phyloP scores from a whole-genome alignment of 2,888 invertebrate genomes.

The Eurytoma adleriae region DNA sequence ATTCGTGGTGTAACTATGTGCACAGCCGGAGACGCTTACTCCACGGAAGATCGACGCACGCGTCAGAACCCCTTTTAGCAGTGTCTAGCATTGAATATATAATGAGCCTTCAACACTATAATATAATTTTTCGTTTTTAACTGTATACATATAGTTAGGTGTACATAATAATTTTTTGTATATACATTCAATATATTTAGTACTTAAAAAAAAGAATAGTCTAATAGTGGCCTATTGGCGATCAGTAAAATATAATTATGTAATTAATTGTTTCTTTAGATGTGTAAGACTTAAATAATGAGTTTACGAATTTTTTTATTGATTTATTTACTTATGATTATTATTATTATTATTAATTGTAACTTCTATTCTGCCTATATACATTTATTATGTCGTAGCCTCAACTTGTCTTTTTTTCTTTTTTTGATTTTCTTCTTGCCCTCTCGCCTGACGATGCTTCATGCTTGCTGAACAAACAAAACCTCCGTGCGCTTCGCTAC shows the following conservation, averaged over 20 bases:
- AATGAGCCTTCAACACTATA: conserved; percentile 19
- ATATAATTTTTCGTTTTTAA: conserved; percentile 22
- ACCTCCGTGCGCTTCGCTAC: conserved; percentile 76
- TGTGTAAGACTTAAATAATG: conserved; percentile 41
- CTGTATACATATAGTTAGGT: conserved; percentile 25
- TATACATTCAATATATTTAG: conserved; percentile 3
- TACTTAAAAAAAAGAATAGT: conserved; percentile 9
- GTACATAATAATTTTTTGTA: conserved; percentile 9
- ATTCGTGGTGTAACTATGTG: conserved; percentile 34
- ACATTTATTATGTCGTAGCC: conserved; percentile 65
- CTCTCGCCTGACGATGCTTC: conserved; percentile 76
- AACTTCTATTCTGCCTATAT: conserved; percentile 48
- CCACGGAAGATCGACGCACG: conserved; percentile 56
- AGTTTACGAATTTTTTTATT: conserved; percentile 24
- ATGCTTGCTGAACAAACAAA: conserved; percentile 74
- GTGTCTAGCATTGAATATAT: conserved; percentile 31
- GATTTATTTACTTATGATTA: conserved; percentile 10
- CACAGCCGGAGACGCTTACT: conserved; percentile 50
- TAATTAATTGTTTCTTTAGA: conserved; percentile 30
- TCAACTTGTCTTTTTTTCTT: conserved; percentile 75
- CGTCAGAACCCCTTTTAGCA: conserved; percentile 37
- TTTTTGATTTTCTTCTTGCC: conserved; percentile 76
- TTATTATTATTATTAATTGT: conserved; percentile 44
- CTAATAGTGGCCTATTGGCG: conserved; percentile 20
- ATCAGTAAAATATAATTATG: conserved; percentile 14